Evolutionary conservation across 2,113 vertebrate genomes (phyloP).

Genomic region (Danionella cerebrum): DNA sequence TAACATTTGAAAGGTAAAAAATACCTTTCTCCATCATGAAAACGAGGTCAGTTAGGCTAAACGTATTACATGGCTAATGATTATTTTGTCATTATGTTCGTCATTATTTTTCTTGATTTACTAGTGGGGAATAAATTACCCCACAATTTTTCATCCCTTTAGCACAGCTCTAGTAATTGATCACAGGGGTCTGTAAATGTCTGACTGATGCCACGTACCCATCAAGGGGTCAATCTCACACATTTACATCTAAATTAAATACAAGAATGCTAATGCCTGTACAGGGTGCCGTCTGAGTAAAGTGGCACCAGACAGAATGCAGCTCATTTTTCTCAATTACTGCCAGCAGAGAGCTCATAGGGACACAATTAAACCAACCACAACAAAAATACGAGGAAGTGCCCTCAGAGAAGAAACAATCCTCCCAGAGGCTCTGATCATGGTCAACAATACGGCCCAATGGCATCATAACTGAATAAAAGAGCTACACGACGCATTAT

Average conservation of each 20-base stretch:
- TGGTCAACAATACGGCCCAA: not conserved
- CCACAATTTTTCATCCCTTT: slow-evolving; percentile 7
- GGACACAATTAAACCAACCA: slow-evolving; percentile 31
- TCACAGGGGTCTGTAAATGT: slow-evolving; percentile 23
- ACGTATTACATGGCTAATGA: slow-evolving; percentile 24
- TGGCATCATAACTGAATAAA: not conserved
- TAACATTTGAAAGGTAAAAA: slow-evolving; percentile 10
- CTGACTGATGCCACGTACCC: not conserved
- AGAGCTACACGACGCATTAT: not conserved
- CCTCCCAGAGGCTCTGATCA: not conserved
- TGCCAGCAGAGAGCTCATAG: slow-evolving; percentile 29
- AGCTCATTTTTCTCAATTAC: slow-evolving; percentile 38
- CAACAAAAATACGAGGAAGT: slow-evolving; percentile 7
- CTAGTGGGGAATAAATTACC: slow-evolving; percentile 23
- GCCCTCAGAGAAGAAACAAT: slow-evolving; percentile 15
- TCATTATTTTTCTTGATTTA: slow-evolving; percentile 33
- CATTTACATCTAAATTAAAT: slow-evolving; percentile 42
- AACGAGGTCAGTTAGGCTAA: slow-evolving; percentile 22
- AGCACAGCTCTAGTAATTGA: slow-evolving; percentile 27
- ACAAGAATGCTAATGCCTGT: slow-evolving; percentile 35
- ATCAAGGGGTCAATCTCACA: slow-evolving; percentile 7
- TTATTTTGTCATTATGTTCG: slow-evolving; percentile 32
- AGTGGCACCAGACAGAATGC: slow-evolving; percentile 20
- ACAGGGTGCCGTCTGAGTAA: slow-evolving; percentile 28
- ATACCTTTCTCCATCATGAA: slow-evolving; percentile 10